phyloP scores from a whole-genome alignment of 2,113 vertebrate species.

The Nicator chloris region DNA sequence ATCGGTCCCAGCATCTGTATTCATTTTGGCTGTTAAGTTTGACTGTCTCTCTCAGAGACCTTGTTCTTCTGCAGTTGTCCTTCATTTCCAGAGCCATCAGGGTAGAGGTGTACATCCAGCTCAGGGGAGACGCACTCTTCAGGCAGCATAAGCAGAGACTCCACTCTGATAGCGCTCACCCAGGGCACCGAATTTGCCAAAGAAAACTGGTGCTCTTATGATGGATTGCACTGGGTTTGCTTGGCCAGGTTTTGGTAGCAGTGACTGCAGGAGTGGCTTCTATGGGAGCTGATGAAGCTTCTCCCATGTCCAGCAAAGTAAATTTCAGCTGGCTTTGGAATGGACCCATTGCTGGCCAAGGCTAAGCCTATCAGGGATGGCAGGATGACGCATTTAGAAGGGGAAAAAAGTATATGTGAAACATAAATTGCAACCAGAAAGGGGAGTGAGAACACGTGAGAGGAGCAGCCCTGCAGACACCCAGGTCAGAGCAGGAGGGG shows the following conservation, averaged over 20 bases:
- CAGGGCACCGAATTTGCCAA: not conserved
- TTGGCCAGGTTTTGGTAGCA: too few species aligned
- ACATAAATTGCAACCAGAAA: not conserved
- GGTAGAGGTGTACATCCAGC: not conserved
- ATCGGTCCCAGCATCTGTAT: not conserved
- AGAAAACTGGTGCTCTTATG: not conserved
- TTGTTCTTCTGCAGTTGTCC: not conserved
- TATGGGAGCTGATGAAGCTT: not conserved
- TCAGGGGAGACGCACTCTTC: not conserved
- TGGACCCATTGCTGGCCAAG: fast-evolving
- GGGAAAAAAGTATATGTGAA: not conserved
- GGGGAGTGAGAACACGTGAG: too few species aligned
- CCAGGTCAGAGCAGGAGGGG: too few species aligned
- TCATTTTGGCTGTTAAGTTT: too few species aligned
- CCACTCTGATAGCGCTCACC: not conserved
- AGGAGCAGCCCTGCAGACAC: too few species aligned
- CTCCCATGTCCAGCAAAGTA: not conserved
- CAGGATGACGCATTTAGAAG: not conserved
- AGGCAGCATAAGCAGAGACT: not conserved
- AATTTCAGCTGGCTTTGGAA: not conserved
- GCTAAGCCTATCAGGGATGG: too few species aligned
- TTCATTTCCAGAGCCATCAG: not conserved
- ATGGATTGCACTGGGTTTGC: not conserved
- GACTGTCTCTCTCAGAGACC: not conserved
- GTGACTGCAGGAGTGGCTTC: not conserved